These are phyloP conservation scores for Falco berigora DNA, from an alignment of 2,797 vertebrate species.

Conservation along the genomic window DNA sequence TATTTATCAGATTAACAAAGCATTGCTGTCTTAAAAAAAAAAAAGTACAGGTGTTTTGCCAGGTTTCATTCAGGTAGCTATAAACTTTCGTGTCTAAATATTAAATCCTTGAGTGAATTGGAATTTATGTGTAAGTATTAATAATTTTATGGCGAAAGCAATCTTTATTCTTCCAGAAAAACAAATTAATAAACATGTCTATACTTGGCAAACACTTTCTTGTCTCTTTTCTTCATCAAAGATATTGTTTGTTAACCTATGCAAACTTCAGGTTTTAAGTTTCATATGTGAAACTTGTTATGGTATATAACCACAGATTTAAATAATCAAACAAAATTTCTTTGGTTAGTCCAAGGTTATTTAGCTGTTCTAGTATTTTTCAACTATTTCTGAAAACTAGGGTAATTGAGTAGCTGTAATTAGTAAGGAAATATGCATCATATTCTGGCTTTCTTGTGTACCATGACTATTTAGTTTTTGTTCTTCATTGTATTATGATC, in stretches of 20 bases:
- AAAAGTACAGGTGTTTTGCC: neutral
- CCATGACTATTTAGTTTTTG: slow-evolving; percentile 2
- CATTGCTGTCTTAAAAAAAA: neutral
- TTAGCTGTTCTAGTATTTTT: neutral
- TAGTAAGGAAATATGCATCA: neutral
- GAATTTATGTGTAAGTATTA: neutral
- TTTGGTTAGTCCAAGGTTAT: neutral
- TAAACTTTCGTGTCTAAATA: neutral
- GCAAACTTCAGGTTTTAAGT: neutral
- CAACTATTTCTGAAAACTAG: neutral
- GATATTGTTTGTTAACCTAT: neutral
- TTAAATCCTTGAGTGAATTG: neutral
- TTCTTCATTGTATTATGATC: slow-evolving; percentile 1
- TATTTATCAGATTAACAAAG: neutral
- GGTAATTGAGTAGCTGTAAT: neutral
- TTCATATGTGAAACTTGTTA: neutral
- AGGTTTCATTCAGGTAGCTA: neutral
- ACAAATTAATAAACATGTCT: slow-evolving; percentile 10
- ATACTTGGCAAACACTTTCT: slow-evolving; percentile 17
- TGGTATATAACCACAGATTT: neutral
- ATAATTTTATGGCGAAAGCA: neutral
- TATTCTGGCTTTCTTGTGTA: neutral
- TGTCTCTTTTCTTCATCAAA: slow-evolving; percentile 34
- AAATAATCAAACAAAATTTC: neutral
- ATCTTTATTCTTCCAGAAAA: neutral